Percentiles rank a stretch among this genome's conserved stretches.
Evolutionary conservation across 2,888 invertebrate genomes (phyloP).

Genomic region (Spialia ferax): DNA sequence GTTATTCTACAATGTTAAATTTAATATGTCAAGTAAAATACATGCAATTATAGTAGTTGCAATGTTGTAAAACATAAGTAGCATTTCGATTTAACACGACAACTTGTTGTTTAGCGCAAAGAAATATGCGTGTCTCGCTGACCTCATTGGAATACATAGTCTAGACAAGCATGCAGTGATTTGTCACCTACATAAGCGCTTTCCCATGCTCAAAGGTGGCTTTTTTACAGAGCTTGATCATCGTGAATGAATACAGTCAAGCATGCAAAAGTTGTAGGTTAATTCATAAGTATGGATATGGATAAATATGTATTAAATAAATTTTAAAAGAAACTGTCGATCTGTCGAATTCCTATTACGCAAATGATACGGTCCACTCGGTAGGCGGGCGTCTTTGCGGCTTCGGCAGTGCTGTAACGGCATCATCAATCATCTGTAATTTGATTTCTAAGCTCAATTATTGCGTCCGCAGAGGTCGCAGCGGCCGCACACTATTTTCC

Average conservation of each 20-base stretch:
- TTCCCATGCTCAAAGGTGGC: constrained; percentile 18
- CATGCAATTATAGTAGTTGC: neutral
- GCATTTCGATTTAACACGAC: constrained; percentile 3
- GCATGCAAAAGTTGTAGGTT: constrained; percentile 18
- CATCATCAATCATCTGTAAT: constrained; percentile 86
- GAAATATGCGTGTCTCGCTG: constrained; percentile 28
- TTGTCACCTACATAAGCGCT: constrained; percentile 30
- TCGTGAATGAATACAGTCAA: constrained; percentile 21
- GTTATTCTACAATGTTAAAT: too few relatives aligned
- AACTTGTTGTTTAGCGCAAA: constrained; percentile 18
- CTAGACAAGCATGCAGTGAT: constrained; percentile 34
- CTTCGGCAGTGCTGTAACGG: constrained; percentile 83
- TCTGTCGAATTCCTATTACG: constrained; percentile 78
- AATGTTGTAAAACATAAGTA: neutral
- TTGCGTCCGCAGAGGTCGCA: constrained; percentile 83
- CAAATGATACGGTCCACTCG: constrained; percentile 79
- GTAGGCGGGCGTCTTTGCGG: constrained; percentile 74
- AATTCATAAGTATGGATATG: neutral
- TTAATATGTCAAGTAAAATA: neutral
- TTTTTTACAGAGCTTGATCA: constrained; percentile 25
- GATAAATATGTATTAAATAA: constrained; percentile 48
- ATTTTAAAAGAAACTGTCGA: constrained; percentile 64
- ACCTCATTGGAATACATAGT: constrained; percentile 28
- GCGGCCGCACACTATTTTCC: constrained; percentile 68
- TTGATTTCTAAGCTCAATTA: constrained; percentile 87